A percentile compares a stretch with the other conserved stretches of the same genome.
These are phyloP conservation scores for Dreissena rostriformis DNA, from an alignment of 1,140 invertebrate genomes.

Conservation along the genomic window DNA sequence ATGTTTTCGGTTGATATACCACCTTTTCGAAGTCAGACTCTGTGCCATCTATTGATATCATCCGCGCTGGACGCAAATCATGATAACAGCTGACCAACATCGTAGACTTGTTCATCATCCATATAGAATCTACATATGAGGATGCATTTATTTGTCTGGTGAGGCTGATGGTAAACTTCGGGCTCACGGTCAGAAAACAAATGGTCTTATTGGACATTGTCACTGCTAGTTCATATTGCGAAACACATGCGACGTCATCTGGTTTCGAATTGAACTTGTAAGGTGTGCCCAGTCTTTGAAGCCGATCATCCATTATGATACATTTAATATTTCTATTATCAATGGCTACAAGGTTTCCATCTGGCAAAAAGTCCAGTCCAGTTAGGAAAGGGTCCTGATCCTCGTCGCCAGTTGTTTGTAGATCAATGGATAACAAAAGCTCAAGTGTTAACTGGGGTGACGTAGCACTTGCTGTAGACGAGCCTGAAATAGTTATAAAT, in stretches of 20 bases:
- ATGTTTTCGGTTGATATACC: not conserved
- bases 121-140: not conserved
- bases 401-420: too few species aligned
- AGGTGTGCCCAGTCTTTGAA: not conserved
- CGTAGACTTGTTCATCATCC: not conserved
- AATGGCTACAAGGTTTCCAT: too few species aligned
- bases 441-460: too few species aligned
- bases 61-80: not conserved
- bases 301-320: not conserved
- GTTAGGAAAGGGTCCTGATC: too few species aligned
- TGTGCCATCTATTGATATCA: not conserved
- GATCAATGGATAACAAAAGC: too few species aligned
- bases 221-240: not conserved
- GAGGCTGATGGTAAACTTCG: not conserved
- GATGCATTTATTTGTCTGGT: not conserved
- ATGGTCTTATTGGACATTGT: not conserved
- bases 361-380: too few species aligned
- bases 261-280: not conserved
- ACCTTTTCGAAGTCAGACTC: not conserved
- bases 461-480: too few species aligned
- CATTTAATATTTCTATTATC: not conserved
- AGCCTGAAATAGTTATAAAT: too few species aligned
- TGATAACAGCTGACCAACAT: not conserved
- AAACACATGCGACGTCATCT: not conserved
- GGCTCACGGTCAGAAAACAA: not conserved